A percentile compares a stretch with the other conserved stretches of the same genome.
phyloP scores from a whole-genome alignment of 2,113 vertebrate genomes.

The Solea solea region DNA sequence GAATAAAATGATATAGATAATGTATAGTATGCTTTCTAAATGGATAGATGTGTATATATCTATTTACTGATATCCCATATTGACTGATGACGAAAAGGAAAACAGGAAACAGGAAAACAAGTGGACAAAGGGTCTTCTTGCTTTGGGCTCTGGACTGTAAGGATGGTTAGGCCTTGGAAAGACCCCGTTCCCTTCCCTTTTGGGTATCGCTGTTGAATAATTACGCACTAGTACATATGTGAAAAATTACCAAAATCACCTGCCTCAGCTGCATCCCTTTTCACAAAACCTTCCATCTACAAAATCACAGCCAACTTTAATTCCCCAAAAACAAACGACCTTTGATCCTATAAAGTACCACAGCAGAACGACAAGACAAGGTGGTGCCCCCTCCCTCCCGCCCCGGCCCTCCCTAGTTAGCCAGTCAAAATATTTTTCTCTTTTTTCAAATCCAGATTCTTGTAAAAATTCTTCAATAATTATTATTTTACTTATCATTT shows the following conservation, averaged over 20 bases:
- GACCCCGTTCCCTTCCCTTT: slow-evolving; percentile 94
- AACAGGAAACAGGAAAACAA: slow-evolving; percentile 91
- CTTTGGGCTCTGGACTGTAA: slow-evolving; percentile 99
- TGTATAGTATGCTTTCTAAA: slow-evolving; percentile 79
- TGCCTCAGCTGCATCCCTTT: slow-evolving; percentile 89
- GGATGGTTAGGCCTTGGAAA: slow-evolving; percentile 95
- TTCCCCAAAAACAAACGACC: slow-evolving; percentile 95
- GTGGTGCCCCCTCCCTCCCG: slow-evolving; percentile 91
- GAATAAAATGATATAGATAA: slow-evolving; percentile 86
- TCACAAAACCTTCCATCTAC: slow-evolving; percentile 94
- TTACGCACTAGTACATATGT: slow-evolving; percentile 92
- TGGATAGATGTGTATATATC: slow-evolving; percentile 80
- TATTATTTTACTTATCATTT: slow-evolving; percentile 92
- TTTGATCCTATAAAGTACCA: slow-evolving; percentile 99
- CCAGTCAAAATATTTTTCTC: slow-evolving; percentile 99
- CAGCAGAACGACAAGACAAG: slow-evolving; percentile 99
- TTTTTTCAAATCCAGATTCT: slow-evolving; percentile 99
- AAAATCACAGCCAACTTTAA: slow-evolving; percentile 98
- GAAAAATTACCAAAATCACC: slow-evolving; percentile 99
- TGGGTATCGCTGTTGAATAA: slow-evolving; percentile 92
- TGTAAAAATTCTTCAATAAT: slow-evolving; percentile 99
- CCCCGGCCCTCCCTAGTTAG: slow-evolving; percentile 93
- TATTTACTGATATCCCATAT: slow-evolving; percentile 94
- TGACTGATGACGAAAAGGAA: slow-evolving; percentile 94
- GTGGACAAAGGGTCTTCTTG: slow-evolving; percentile 99